phyloP scores from a whole-genome alignment of 2,113 vertebrate species.

The Mus musculus region DNA sequence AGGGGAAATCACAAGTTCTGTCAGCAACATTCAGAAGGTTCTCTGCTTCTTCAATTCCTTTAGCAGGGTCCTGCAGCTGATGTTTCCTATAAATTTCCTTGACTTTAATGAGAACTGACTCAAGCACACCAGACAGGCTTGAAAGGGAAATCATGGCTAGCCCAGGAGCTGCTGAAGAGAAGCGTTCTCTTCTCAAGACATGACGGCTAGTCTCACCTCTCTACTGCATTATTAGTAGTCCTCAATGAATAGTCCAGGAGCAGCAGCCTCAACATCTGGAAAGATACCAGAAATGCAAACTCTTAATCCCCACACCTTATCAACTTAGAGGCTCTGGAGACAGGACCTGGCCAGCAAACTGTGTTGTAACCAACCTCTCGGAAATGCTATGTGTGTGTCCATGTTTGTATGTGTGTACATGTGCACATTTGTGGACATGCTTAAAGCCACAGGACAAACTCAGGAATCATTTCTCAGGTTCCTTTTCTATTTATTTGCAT shows the following conservation, averaged over 20 bases:
- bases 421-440: too few relatives aligned
- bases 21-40: slow-evolving; percentile 37
- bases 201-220: not conserved
- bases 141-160: not conserved
- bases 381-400: not conserved
- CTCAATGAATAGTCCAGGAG: not conserved
- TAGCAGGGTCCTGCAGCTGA: slow-evolving; percentile 17
- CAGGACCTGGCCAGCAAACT: not conserved
- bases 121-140: slow-evolving; percentile 16
- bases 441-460: not conserved
- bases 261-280: not conserved
- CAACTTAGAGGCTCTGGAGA: not conserved
- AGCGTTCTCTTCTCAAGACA: not conserved
- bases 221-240: not conserved
- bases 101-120: slow-evolving; percentile 55
- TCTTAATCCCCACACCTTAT: not conserved
- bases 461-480: not conserved
- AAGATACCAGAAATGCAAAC: slow-evolving; percentile 18
- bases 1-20: slow-evolving; percentile 47
- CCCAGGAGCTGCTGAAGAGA: not conserved
- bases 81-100: slow-evolving; percentile 25
- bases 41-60: slow-evolving; percentile 20
- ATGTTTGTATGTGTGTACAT: not conserved
- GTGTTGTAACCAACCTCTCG: not conserved
- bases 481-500: not conserved